Percentiles rank a stretch among this genome's conserved stretches.
Conservation (phyloP, 2,888 invertebrate genomes). For the Hartigia nigra region DNA sequence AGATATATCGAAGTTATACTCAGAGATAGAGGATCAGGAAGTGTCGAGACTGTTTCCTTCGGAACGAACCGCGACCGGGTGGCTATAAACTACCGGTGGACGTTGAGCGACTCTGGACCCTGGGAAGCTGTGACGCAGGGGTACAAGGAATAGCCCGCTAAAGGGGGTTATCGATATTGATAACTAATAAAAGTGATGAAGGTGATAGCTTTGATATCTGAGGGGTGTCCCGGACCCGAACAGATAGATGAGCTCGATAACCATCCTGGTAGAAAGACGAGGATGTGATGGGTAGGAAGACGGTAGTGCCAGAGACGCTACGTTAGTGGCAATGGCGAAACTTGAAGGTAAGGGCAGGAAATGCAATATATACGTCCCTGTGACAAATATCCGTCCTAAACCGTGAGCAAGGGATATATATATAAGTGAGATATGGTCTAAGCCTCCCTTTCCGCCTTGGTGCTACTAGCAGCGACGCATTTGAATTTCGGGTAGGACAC, state of each 20-base stretch:
- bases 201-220: neutral
- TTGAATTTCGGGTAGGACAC: neutral
- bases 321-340: neutral
- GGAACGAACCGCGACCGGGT: neutral
- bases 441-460: neutral
- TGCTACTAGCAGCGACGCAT: neutral
- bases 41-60: neutral
- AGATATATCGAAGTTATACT: neutral
- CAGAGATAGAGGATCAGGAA: neutral
- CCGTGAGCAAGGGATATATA: slow-evolving; percentile 15
- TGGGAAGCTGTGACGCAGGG: neutral
- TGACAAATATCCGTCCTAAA: slow-evolving; percentile 22
- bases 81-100: neutral
- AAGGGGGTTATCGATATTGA: neutral
- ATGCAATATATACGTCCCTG: slow-evolving; percentile 8
- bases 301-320: neutral
- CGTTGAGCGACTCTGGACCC: neutral
- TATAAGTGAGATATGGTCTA: slow-evolving; percentile 22
- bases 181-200: neutral
- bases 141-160: neutral
- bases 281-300: neutral
- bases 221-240: neutral
- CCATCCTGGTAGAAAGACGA: neutral
- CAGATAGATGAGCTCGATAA: neutral
- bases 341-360: neutral